Base-by-base conservation (phyloP, 2,888 invertebrate genomes). In the Diarsia rubi region DNA sequence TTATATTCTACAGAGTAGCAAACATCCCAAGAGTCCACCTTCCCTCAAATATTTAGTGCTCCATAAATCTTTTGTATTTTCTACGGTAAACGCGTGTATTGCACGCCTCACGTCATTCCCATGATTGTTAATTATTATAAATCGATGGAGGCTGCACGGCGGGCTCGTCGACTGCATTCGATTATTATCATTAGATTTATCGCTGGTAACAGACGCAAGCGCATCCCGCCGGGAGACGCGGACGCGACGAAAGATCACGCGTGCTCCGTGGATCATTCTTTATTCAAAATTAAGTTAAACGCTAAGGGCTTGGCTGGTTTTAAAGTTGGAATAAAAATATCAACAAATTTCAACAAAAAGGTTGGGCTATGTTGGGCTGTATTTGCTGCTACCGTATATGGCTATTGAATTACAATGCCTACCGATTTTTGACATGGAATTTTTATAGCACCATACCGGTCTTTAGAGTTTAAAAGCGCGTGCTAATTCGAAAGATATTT, bases 181-280 rank as follows among this genome's bases (percentile, higher is more conserved):
- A 94, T 94, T 93, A 94, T 93, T 92, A 93, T 93, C 91, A 89
- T 90, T 91, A 93, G 94, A 95, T 95, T 95, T 95, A 95, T 95
- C 86, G 93, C 89, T 86, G 83, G 88, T 84, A 83, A 84, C 84
- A 73, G 82, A 82, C 77, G 79, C 76, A 78, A 65, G 80, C 76
- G 75, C 79, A 80, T 77, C 77, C 80, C 75, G 74, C 73, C 75
- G 70, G 24, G 71, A 49, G 83, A 82, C 67, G 78, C 78, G 37
- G 52, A 79, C 65, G 82, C 78, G 82, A 82, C 81, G 84, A 69
- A 77, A 73, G 68, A 73, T 85, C 73, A 85, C 79, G 75, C 74
- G 49, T 54, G 52, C 44, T 72, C 72, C 19, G 44, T 77, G 57
- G 67, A 71, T 73, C 68, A 70, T 73, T 69, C 69, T 75, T 69